Base-by-base conservation (phyloP, 2,888 invertebrate species). In the Heliothis peltigera region DNA sequence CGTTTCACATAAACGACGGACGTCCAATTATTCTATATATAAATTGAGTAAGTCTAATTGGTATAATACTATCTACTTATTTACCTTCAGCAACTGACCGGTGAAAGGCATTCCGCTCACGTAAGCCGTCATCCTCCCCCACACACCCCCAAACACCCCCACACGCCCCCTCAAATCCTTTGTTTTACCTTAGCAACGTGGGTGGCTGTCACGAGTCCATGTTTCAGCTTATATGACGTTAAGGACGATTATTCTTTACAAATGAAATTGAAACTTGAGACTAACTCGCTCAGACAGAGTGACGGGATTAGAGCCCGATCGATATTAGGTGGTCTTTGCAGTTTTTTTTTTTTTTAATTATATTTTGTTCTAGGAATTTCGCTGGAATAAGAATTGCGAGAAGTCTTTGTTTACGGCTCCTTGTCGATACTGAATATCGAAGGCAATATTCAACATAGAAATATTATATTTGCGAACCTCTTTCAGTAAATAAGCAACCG, bases 21-120 rank as follows among this genome's bases (percentile, higher is more conserved):
- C 39, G 39, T 39, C 15, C 17, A 28, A 15, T n/a, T 15, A 5
- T 7, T 44, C 39, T 18, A 18, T 21, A 25, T 28, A 17, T 8
- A 28, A 65, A 8, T 39, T 22, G 15, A 12, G n/a, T 12, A 35
- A 17, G 68, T 67, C 68, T 68, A 64, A 48, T 56, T 15, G 8
- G 18, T 19, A 39, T 39, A n/a, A 39, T 39, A 39, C 39, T 15
- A 32, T 32, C 32, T 32, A 32, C 10, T 32, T 12, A 32, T 32
- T 32, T 12, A 39, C 39, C 39, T n/a, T 39, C n/a, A 4, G 10
- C 5, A 5, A 39, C 47, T 48, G 64, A 28, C 53, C 25, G 19
- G 19, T 12, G 28, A 28, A 46, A 3, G 21, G 28, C 12, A 22
- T 7, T 6, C 48, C 12, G 12, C 22, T 44, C 25, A 22, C 19